phyloP scores from a whole-genome alignment of 2,888 invertebrate species.

The Lysandra bellargus region DNA sequence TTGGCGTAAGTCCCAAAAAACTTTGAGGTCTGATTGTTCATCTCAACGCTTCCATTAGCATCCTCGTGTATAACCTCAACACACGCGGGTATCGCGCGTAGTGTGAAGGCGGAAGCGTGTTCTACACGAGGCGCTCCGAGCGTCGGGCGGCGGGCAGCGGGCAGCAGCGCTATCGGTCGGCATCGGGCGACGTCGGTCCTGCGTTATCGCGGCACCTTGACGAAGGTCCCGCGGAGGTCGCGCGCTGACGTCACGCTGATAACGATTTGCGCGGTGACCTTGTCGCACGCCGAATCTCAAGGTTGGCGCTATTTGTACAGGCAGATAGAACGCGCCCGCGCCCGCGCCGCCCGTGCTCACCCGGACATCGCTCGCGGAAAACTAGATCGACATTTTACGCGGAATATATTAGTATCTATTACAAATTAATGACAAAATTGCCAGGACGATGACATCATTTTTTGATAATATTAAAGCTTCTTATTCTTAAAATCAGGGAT shows the following conservation, averaged over 20 bases:
- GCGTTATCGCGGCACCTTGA: conserved; percentile 73
- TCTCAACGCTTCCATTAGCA: not conserved
- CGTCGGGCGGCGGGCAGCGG: conserved; percentile 35
- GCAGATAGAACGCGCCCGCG: conserved; percentile 59
- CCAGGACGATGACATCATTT: not conserved
- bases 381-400: conserved; percentile 24
- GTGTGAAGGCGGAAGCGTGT: conserved; percentile 42
- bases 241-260: conserved; percentile 76
- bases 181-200: conserved; percentile 69
- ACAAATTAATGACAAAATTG: not conserved
- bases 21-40: too few species aligned
- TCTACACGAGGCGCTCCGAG: conserved; percentile 40
- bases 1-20: too few species aligned
- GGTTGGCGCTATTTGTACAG: conserved; percentile 78
- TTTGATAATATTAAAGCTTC: not conserved
- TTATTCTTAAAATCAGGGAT: not conserved
- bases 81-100: not conserved
- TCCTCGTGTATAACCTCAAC: not conserved
- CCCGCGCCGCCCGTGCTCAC: conserved; percentile 51
- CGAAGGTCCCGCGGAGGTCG: conserved; percentile 70
- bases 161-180: conserved; percentile 45
- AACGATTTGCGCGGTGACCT: conserved; percentile 80
- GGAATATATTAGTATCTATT: not conserved
- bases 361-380: conserved; percentile 53
- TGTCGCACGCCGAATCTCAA: conserved; percentile 78